Percentiles rank a stretch among this genome's conserved stretches.
phyloP scores from a whole-genome alignment of 2,797 vertebrate genomes.

The Ptychadena robeensis region DNA sequence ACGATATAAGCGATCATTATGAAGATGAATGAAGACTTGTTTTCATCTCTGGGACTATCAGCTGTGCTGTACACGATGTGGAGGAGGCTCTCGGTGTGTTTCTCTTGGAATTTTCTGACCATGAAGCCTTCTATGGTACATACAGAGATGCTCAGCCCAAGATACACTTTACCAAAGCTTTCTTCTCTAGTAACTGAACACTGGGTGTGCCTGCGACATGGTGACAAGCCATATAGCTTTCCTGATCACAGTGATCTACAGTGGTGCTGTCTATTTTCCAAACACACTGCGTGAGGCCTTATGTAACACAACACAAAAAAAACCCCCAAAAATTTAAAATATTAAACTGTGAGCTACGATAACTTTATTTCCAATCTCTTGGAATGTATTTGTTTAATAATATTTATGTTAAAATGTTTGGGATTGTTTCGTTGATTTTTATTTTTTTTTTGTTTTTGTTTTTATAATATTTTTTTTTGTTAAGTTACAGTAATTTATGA shows the following conservation, averaged over 20 bases:
- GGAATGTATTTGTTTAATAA: constrained; percentile 26
- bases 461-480: constrained; percentile 8
- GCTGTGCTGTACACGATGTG: background rate
- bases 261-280: constrained; percentile 2
- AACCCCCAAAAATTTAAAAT: background rate
- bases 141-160: background rate
- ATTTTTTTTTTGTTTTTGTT: constrained; percentile 46
- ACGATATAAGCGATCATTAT: constrained; percentile 23
- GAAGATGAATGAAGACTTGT: constrained; percentile 1
- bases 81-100: background rate
- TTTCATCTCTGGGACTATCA: constrained; percentile 4
- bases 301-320: background rate
- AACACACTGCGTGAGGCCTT: background rate
- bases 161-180: background rate
- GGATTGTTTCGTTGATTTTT: constrained; percentile 12
- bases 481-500: constrained; percentile 52
- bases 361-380: constrained; percentile 28
- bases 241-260: constrained; percentile 4
- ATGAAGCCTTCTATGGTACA: background rate
- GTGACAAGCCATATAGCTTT: constrained; percentile 22
- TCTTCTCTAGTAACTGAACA: constrained; percentile 11
- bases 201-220: constrained; percentile 12
- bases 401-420: constrained; percentile 24
- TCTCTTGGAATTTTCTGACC: constrained; percentile 61
- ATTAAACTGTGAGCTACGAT: background rate